These are phyloP conservation scores for Salvator merianae DNA, from an alignment of 2,113 vertebrate genomes.

Conservation along the genomic window DNA sequence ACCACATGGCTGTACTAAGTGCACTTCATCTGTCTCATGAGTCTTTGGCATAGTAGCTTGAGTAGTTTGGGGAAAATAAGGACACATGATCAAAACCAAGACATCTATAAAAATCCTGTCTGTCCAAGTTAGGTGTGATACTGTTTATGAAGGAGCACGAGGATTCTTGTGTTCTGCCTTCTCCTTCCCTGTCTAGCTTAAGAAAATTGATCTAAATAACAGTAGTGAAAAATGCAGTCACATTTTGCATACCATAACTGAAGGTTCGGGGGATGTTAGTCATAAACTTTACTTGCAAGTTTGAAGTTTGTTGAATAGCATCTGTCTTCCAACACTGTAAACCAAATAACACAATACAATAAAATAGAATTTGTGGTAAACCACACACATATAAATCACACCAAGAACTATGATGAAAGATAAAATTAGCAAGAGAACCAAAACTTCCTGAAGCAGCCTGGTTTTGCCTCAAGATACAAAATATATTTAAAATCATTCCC, in stretches of 20 bases:
- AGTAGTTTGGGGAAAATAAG: constrained; percentile 50
- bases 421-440: constrained; percentile 38
- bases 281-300: constrained; percentile 77
- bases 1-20: neutral
- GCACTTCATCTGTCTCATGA: constrained; percentile 37
- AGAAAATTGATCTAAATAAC: constrained; percentile 78
- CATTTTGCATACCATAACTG: constrained; percentile 71
- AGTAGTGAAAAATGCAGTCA: constrained; percentile 76
- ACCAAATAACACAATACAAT: constrained; percentile 42
- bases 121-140: constrained; percentile 73
- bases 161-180: constrained; percentile 68
- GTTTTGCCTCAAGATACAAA: constrained; percentile 43
- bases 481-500: constrained; percentile 56
- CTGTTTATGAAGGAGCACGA: constrained; percentile 73
- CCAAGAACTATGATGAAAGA: constrained; percentile 39
- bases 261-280: constrained; percentile 60
- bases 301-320: constrained; percentile 61
- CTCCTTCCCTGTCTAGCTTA: constrained; percentile 67
- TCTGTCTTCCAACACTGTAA: constrained; percentile 50
- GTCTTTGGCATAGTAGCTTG: constrained; percentile 53
- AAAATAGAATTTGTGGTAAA: constrained; percentile 43
- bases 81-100: constrained; percentile 54
- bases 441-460: constrained; percentile 44
- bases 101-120: constrained; percentile 47
- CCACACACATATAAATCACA: constrained; percentile 47